Conservation (phyloP, 2,797 vertebrate genomes). For the Sebastes matsubarae region DNA sequence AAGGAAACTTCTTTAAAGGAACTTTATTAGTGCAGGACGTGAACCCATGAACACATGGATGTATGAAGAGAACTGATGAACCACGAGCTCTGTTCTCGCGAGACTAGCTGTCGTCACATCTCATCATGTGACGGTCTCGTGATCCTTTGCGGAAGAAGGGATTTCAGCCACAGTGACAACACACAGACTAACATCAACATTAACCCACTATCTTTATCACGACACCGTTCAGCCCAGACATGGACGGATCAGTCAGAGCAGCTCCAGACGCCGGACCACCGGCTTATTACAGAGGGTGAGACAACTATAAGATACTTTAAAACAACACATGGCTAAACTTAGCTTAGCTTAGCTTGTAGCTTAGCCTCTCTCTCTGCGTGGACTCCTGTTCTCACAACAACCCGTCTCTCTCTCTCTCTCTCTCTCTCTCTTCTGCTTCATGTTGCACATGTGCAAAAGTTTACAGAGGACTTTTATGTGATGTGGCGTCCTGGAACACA, state of each 20-base stretch:
- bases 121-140: constrained; percentile 59
- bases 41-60: neutral
- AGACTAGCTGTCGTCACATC: neutral
- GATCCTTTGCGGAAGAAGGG: constrained; percentile 54
- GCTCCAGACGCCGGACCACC: constrained; percentile 62
- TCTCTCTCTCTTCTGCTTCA: too few relatives aligned
- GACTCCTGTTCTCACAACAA: neutral
- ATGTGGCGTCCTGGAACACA: neutral
- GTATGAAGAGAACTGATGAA: too few relatives aligned
- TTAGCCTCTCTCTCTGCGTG: neutral
- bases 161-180: constrained; percentile 19
- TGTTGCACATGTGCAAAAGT: neutral
- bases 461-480: neutral
- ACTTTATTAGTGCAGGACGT: neutral
- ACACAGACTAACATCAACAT: neutral
- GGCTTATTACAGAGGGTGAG: constrained; percentile 78
- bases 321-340: neutral
- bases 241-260: constrained; percentile 73
- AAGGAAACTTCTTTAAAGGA: too few relatives aligned
- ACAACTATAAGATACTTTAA: neutral
- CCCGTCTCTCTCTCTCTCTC: too few relatives aligned
- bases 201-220: accelerated
- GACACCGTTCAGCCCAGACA: constrained; percentile 1
- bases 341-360: constrained; percentile 7
- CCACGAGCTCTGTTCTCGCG: constrained; percentile 14